phyloP scores from a whole-genome alignment of 1,140 invertebrate genomes.

The Drosophila hydei region DNA sequence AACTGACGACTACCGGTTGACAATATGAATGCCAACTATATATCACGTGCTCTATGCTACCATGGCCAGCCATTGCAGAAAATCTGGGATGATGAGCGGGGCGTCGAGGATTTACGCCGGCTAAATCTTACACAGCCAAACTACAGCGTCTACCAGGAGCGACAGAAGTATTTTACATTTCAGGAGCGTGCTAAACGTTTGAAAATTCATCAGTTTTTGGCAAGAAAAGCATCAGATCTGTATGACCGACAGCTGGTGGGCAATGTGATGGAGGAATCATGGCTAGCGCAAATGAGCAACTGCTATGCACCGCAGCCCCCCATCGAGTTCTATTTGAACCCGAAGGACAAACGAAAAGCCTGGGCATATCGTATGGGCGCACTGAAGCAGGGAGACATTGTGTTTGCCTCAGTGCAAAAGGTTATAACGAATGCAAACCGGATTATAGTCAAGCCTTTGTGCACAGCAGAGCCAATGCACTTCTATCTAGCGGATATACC shows the following conservation, averaged over 20 bases:
- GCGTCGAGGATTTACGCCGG: slow-evolving; percentile 88
- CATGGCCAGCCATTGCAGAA: slow-evolving; percentile 94
- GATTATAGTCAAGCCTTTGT: slow-evolving; percentile 92
- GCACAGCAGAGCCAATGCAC: slow-evolving; percentile 90
- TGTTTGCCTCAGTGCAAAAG: slow-evolving; percentile 91
- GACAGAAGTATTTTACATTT: slow-evolving; percentile 90
- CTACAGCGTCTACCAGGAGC: slow-evolving; percentile 90
- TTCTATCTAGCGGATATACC: slow-evolving; percentile 93
- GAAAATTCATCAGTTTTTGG: slow-evolving; percentile 92
- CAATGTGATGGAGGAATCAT: slow-evolving; percentile 84
- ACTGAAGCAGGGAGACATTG: slow-evolving; percentile 91
- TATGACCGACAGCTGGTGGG: slow-evolving; percentile 85
- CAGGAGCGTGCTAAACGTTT: slow-evolving; percentile 92
- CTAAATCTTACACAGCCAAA: slow-evolving; percentile 88
- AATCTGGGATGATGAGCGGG: slow-evolving; percentile 92
- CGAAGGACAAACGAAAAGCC: slow-evolving; percentile 67
- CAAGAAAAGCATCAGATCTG: slow-evolving; percentile 89
- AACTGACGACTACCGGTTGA: not conserved
- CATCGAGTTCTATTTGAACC: slow-evolving; percentile 90
- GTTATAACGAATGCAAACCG: slow-evolving; percentile 86
- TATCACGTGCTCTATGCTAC: slow-evolving; percentile 90
- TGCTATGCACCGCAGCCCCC: slow-evolving; percentile 87
- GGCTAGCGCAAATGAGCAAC: slow-evolving; percentile 41
- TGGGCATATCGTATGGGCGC: slow-evolving; percentile 53
- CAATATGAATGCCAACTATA: slow-evolving; percentile 77